phyloP scores from a whole-genome alignment of 2,888 invertebrate genomes.

The Fragum fragum region DNA sequence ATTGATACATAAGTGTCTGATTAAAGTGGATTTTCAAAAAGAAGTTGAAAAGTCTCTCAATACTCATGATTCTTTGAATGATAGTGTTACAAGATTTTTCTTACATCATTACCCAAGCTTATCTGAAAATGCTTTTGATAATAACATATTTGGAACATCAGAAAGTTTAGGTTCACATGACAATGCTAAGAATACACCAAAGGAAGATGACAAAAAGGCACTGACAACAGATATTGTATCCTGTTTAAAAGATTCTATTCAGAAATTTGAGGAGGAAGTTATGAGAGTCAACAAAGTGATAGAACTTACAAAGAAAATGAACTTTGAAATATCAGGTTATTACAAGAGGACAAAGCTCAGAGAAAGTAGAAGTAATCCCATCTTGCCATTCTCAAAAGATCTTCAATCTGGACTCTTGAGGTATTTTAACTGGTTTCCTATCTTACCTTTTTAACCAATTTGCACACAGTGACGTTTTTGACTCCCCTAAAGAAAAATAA shows the following conservation, averaged over 20 bases:
- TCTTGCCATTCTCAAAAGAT: not conserved
- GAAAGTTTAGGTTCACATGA: no score
- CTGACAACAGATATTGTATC: no score
- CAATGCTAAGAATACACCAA: no score
- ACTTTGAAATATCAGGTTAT: slow-evolving; percentile 21
- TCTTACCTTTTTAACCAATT: no score
- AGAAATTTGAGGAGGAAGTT: not conserved
- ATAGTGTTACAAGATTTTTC: no score
- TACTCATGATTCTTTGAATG: no score
- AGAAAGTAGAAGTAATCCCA: not conserved
- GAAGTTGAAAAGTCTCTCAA: not conserved
- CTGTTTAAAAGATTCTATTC: not conserved
- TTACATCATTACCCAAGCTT: no score
- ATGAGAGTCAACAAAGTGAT: not conserved
- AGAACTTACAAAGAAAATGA: slow-evolving; percentile 7
- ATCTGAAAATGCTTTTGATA: no score
- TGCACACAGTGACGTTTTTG: no score
- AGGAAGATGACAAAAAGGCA: no score
- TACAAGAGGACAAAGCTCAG: not conserved
- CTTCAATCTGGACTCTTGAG: slow-evolving; percentile 1
- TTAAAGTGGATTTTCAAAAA: not conserved
- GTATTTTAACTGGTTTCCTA: not conserved
- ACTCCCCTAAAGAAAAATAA: no score
- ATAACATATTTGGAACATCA: not conserved
- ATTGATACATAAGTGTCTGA: slow-evolving; percentile 4